A percentile compares a stretch with the other conserved stretches of the same genome.
These are phyloP conservation scores for Thryonomys swinderianus DNA, from an alignment of 2,113 vertebrate genomes.

Conservation along the genomic window DNA sequence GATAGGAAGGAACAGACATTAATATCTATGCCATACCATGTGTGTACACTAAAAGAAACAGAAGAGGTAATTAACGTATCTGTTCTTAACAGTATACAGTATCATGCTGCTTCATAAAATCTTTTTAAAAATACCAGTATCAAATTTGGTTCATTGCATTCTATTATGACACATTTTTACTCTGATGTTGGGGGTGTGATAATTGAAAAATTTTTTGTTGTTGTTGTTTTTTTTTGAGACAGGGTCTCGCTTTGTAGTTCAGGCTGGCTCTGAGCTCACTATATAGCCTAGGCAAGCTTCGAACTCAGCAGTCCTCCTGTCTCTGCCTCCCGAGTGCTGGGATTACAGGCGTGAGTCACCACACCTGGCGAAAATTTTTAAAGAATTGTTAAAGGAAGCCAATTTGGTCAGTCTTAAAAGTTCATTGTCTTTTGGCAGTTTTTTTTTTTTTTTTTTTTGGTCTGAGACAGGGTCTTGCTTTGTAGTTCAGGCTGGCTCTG, in stretches of 20 bases:
- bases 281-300: too few relatives aligned
- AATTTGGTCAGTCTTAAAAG: conserved; percentile 43
- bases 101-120: conserved; percentile 17
- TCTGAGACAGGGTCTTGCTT: too few relatives aligned
- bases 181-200: not conserved
- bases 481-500: too few relatives aligned
- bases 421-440: not conserved
- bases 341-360: too few relatives aligned
- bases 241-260: too few relatives aligned
- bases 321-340: too few relatives aligned
- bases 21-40: conserved; percentile 98
- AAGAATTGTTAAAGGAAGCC: conserved; percentile 2
- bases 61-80: conserved; percentile 92
- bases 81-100: not conserved
- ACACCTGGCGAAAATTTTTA: too few relatives aligned
- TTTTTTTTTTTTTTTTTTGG: too few relatives aligned
- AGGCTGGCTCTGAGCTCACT: too few relatives aligned
- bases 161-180: not conserved
- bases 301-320: too few relatives aligned
- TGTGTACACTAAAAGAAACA: conserved; percentile 97
- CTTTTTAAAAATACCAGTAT: not conserved
- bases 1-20: conserved; percentile 96
- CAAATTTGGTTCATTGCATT: not conserved
- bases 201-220: too few relatives aligned
- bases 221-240: too few relatives aligned